Conservation (phyloP, 2,888 invertebrate genomes). For the Baccha elongata region DNA sequence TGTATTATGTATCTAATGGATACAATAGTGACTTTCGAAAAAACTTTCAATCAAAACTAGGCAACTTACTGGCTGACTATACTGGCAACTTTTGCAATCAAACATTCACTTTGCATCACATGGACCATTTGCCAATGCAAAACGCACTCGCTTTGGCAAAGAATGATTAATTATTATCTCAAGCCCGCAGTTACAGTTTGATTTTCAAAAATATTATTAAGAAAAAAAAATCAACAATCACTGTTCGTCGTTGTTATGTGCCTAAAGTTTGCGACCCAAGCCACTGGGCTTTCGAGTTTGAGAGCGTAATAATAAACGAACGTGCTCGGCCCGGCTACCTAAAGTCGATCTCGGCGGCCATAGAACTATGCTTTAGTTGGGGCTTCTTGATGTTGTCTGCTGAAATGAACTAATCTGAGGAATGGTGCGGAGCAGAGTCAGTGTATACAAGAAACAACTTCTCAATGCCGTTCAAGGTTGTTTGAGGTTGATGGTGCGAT, state of each 20-base stretch:
- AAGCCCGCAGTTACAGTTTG: conserved; percentile 53
- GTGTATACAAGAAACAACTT: conserved; percentile 46
- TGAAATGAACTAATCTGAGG: conserved; percentile 7
- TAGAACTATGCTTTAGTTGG: conserved; percentile 56
- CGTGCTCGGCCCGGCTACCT: conserved; percentile 27
- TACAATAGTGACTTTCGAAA: conserved; percentile 50
- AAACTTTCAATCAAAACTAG: conserved; percentile 65
- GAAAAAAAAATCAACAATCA: conserved; percentile 66
- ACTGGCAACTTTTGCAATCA: conserved; percentile 53
- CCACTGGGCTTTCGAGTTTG: conserved; percentile 40
- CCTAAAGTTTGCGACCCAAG: conserved; percentile 48
- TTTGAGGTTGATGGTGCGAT: conserved; percentile 47
- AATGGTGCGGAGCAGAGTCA: conserved; percentile 1
- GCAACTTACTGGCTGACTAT: background rate
- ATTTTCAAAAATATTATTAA: conserved; percentile 44
- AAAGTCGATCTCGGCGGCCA: conserved; percentile 49
- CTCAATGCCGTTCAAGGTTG: conserved; percentile 74
- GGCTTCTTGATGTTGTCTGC: conserved; percentile 45
- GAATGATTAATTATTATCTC: conserved; percentile 68
- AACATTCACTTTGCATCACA: conserved; percentile 73
- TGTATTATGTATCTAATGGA: background rate
- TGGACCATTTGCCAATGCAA: conserved; percentile 67
- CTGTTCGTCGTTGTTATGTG: background rate
- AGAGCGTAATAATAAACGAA: conserved; percentile 39
- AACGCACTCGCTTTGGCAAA: conserved; percentile 49